Base-by-base conservation (phyloP, 2,888 invertebrate species). In the Chrysopilus asiliformis region DNA sequence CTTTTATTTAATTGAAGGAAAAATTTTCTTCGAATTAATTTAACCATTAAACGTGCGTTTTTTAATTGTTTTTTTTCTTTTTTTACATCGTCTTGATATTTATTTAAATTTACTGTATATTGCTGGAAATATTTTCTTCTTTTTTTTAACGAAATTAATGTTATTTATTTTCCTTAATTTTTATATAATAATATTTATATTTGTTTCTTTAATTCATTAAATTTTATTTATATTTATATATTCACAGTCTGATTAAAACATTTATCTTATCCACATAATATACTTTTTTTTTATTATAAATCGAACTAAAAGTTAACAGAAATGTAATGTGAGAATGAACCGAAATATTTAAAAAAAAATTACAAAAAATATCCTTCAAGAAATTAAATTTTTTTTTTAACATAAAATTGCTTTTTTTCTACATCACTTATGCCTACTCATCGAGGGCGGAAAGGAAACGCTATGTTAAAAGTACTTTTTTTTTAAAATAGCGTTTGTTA, bases 231-330 rank as follows among this genome's bases (percentile, higher is more conserved):
- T 41, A 35, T 35, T 41, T 41, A 38, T 40, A 40, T 43, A 40
- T 43, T 43, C 43, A 43, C 43, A 43, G 43, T 43, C 43, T 35
- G 40, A 40, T 43, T 43, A 43, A 43, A 43, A 43, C 35, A 38
- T 26, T n/a, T n/a, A 29, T 12, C 27, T 38, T 32, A 41, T 38
- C 34, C 36, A 41, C 35, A 38, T 32, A 35, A 36, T 30, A 18
- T 36, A 30, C 33, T 22, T 33, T 24, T 24, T 14, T 30, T 15
- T 30, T 12, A 30, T 15, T 12, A 37, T 32, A 9, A 10, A 9
- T 31, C 14, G 25, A 17, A 13, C 4, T 36, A 14, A 13, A 31
- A 10, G 31, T 8, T n/a, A 30, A 12, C n/a, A n/a, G n/a, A n/a
- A n/a, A n/a, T n/a, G n/a, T n/a, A n/a, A n/a, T n/a, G n/a, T n/a